These are phyloP conservation scores for Cyclophora albipunctata DNA, from an alignment of 2,888 invertebrate species.

Conservation along the genomic window DNA sequence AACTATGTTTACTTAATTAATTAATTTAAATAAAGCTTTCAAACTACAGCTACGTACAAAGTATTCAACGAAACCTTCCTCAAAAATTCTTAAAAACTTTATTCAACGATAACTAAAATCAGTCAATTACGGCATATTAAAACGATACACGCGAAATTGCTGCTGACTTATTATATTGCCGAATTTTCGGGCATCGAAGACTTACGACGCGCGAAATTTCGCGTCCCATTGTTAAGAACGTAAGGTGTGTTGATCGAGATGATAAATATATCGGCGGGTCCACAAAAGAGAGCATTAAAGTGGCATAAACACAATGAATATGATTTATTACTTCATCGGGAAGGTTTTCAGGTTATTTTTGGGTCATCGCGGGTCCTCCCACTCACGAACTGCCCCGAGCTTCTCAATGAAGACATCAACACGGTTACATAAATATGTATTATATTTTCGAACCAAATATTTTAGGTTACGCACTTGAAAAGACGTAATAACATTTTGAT, in stretches of 20 bases:
- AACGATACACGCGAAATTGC: slow-evolving; percentile 14
- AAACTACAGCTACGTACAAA: too few relatives aligned
- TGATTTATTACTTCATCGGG: slow-evolving; percentile 68
- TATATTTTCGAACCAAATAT: too few relatives aligned
- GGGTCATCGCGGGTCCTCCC: slow-evolving; percentile 55
- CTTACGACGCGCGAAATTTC: slow-evolving; percentile 19
- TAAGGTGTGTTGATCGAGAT: slow-evolving; percentile 39
- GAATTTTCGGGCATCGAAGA: slow-evolving; percentile 9
- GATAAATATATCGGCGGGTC: slow-evolving; percentile 45
- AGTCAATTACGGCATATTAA: neutral
- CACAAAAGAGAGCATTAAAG: slow-evolving; percentile 50
- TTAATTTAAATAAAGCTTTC: too few relatives aligned
- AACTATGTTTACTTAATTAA: too few relatives aligned
- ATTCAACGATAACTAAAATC: slow-evolving; percentile 1
- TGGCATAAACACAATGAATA: slow-evolving; percentile 51
- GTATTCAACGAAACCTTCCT: too few relatives aligned
- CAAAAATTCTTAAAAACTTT: neutral
- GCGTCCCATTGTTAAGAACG: slow-evolving; percentile 25
- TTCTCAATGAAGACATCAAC: slow-evolving; percentile 64
- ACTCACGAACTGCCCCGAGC: slow-evolving; percentile 67
- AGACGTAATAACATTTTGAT: too few relatives aligned
- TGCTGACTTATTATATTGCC: slow-evolving; percentile 11
- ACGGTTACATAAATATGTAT: slow-evolving; percentile 52
- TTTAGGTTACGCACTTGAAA: too few relatives aligned
- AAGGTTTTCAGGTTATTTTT: slow-evolving; percentile 51